A percentile compares a stretch with the other conserved stretches of the same genome.
Evolutionary conservation across 1,140 invertebrate species (phyloP).

Genomic region (Phortica variegata): DNA sequence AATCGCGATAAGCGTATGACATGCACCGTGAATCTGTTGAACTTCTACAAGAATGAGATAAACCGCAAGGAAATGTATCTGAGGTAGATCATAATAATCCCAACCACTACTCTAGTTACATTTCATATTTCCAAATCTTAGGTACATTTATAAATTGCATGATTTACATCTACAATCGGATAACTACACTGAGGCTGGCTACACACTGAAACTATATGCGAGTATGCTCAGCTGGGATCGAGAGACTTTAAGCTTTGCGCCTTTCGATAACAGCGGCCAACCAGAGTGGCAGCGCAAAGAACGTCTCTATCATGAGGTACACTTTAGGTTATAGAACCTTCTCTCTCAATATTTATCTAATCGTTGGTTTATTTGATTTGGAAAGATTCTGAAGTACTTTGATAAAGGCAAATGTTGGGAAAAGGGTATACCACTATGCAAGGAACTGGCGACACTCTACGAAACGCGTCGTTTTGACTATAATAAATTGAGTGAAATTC

Average conservation of each 20-base stretch:
- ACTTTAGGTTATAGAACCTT: neutral
- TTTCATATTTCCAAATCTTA: slow-evolving; percentile 12
- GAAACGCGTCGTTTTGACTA: slow-evolving; percentile 91
- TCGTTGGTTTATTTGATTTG: neutral
- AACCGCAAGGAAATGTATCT: slow-evolving; percentile 96
- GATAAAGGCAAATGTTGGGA: slow-evolving; percentile 97
- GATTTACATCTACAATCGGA: slow-evolving; percentile 90
- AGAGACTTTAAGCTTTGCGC: slow-evolving; percentile 62
- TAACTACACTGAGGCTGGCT: slow-evolving; percentile 95
- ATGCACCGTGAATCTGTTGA: slow-evolving; percentile 94
- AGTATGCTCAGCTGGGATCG: slow-evolving; percentile 87
- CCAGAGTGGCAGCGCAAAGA: slow-evolving; percentile 93
- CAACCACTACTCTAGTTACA: neutral
- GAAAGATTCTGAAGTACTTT: slow-evolving; percentile 83
- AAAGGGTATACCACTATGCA: slow-evolving; percentile 89
- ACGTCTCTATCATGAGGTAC: slow-evolving; percentile 77
- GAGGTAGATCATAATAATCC: slow-evolving; percentile 56
- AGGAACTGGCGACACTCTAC: slow-evolving; percentile 87
- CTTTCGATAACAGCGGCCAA: slow-evolving; percentile 61
- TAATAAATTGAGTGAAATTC: slow-evolving; percentile 77
- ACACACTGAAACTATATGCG: slow-evolving; percentile 91
- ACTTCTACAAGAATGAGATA: slow-evolving; percentile 96
- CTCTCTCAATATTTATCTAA: neutral
- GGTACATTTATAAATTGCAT: slow-evolving; percentile 94
- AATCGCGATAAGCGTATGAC: slow-evolving; percentile 94